Base-by-base conservation (phyloP, 2,113 vertebrate genomes). In the Epinephelus fuscoguttatus region DNA sequence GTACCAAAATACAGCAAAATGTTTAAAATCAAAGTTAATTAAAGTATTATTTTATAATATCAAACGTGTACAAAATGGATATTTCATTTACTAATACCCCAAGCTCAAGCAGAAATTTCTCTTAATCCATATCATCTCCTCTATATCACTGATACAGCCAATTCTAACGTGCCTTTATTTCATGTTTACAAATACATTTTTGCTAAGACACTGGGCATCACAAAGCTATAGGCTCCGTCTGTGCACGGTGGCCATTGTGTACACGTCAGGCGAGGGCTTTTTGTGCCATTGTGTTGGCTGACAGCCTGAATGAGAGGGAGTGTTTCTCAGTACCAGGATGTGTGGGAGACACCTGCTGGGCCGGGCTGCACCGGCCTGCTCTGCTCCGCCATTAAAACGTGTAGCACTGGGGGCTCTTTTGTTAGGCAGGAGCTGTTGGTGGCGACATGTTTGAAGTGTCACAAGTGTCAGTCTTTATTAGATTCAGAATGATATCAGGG, bases 261-360 rank as follows among this genome's bases (percentile, higher is more conserved):
- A 85, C 92, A 93, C 86, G 78, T 92, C 47, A 84, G 87, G 0
- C 74, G 72, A 94, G 93, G 64, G 67, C 17, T 93, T 96, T 97
- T 96, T 97, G 96, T 96, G 93, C 94, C 89, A 96, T 97, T 98
- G 97, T 98, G 95, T 92, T 77, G 90, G 84, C 92, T 98, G 97
- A 98, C 98, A 97, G 95, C 95, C 92, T 94, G 95, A 96, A 97
- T 97, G 96, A 96, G 95, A 93, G 86, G 95, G 95, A 96, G 96
- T 96, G 94, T 96, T 97, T 97, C 94, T 96, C 96, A 95, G 96
- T 95, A 96, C 94, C 95, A 93, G 96, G 96, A 97, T 96, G 96
- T 96, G 95, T 75, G 47, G 95, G 95, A 90, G 96, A 96, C 97
- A 98, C 97, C 97, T 98, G 97, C 97, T 98, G 97, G 93, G 97